Conservation (phyloP, 2,797 vertebrate species). For the Phalloptychus januarius region DNA sequence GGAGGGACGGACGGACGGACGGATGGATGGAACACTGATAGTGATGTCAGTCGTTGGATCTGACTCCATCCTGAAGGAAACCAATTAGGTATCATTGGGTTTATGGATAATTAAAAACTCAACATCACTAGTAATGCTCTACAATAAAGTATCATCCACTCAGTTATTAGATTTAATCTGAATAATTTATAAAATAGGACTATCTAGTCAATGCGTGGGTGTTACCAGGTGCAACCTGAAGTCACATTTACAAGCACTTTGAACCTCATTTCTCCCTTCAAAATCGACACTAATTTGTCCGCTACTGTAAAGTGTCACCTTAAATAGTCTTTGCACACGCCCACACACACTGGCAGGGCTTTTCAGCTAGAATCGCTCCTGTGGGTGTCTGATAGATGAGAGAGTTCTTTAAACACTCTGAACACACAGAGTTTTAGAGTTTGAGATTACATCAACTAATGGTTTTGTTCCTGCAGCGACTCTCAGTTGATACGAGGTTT, state of each 20-base stretch:
- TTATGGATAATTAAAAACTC: background rate
- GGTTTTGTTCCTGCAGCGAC: background rate
- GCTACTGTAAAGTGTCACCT: slow-evolving; percentile 2
- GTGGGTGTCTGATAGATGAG: slow-evolving; percentile 1
- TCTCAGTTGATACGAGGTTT: slow-evolving; percentile 14
- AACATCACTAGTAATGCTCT: background rate
- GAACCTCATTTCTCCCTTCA: background rate
- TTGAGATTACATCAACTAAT: background rate
- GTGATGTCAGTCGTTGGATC: background rate
- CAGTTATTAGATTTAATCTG: background rate
- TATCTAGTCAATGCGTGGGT: background rate
- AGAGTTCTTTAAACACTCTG: background rate
- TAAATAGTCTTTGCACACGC: slow-evolving; percentile 15
- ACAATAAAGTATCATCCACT: background rate
- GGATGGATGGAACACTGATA: no score
- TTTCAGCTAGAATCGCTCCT: slow-evolving; percentile 7
- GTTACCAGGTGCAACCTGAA: background rate
- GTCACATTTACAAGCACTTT: background rate
- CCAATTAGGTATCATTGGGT: background rate
- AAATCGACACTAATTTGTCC: background rate
- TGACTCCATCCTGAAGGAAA: background rate
- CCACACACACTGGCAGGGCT: slow-evolving; percentile 5
- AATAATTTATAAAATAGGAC: background rate
- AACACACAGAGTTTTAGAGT: slow-evolving; percentile 1
- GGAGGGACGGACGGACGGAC: no score